phyloP scores from a whole-genome alignment of 2,888 invertebrate species.

The Standfussiana lucernea region DNA sequence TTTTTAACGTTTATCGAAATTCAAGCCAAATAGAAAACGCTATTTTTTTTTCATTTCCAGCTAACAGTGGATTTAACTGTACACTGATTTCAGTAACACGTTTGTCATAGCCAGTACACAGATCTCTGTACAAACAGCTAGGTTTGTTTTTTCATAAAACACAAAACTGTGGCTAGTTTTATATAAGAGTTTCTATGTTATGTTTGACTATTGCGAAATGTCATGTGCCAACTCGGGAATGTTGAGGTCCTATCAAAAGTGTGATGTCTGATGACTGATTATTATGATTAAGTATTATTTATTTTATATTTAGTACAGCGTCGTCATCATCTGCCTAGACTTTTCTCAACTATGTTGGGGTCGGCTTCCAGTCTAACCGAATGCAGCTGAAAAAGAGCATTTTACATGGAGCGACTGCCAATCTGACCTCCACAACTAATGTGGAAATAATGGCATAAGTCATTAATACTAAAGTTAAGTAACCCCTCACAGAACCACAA shows the following conservation, averaged over 20 bases:
- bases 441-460: too few relatives aligned
- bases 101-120: constrained; percentile 64
- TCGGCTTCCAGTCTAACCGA: too few relatives aligned
- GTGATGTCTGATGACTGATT: background rate
- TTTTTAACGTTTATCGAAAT: background rate
- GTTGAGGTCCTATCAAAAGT: constrained; percentile 15
- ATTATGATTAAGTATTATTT: too few relatives aligned
- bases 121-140: constrained; percentile 71
- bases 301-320: too few relatives aligned
- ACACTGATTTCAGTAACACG: constrained; percentile 28
- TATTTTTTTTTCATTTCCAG: background rate
- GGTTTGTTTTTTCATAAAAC: constrained; percentile 75
- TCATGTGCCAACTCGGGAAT: constrained; percentile 24
- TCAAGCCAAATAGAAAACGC: background rate
- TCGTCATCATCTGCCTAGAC: too few relatives aligned
- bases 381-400: too few relatives aligned
- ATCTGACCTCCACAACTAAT: too few relatives aligned
- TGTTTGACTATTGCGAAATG: constrained; percentile 67
- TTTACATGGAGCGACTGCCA: too few relatives aligned
- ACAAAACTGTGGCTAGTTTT: constrained; percentile 71
- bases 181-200: constrained; percentile 67
- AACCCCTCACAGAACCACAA: too few relatives aligned
- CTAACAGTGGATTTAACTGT: background rate
- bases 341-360: too few relatives aligned
- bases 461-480: too few relatives aligned